Conservation (phyloP, 2,113 vertebrate genomes). For the Romanogobio albipinnatus region DNA sequence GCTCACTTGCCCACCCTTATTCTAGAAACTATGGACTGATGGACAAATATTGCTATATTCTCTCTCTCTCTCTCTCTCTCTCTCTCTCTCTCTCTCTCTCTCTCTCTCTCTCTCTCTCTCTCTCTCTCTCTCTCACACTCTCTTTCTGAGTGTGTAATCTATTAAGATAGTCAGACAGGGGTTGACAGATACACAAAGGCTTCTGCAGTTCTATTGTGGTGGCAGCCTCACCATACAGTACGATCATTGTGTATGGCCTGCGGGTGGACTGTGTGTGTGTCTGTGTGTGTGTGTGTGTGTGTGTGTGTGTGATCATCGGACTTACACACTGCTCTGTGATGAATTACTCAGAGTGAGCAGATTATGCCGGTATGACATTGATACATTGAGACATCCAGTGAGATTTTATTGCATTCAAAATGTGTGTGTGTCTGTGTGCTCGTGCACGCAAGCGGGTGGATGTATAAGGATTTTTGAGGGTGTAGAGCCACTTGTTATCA, state of each 20-base stretch:
- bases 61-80: slow-evolving; percentile 23
- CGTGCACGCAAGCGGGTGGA: not conserved
- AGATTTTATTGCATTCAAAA: slow-evolving; percentile 44
- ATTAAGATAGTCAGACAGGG: slow-evolving; percentile 60
- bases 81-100: slow-evolving; percentile 11
- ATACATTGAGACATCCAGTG: slow-evolving; percentile 60
- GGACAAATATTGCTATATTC: not conserved
- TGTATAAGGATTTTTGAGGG: not conserved
- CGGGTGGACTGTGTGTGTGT: slow-evolving; percentile 36
- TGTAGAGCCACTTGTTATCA: slow-evolving; percentile 17
- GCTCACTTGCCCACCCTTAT: not conserved
- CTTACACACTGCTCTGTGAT: slow-evolving; percentile 39
- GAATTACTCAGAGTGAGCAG: slow-evolving; percentile 51
- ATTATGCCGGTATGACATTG: slow-evolving; percentile 53
- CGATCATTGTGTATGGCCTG: slow-evolving; percentile 55
- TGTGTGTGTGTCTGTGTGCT: slow-evolving; percentile 31
- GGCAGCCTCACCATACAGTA: slow-evolving; percentile 58
- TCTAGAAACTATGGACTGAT: slow-evolving; percentile 12
- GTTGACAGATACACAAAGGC: slow-evolving; percentile 61
- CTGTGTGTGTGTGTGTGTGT: not conserved
- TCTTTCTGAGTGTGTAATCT: slow-evolving; percentile 52
- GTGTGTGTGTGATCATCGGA: slow-evolving; percentile 49
- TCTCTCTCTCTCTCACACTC: not conserved
- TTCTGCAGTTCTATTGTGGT: slow-evolving; percentile 55
- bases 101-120: slow-evolving; percentile 3